Evolutionary conservation across 2,888 invertebrate genomes (phyloP).

Genomic region (Volucella bombylans): DNA sequence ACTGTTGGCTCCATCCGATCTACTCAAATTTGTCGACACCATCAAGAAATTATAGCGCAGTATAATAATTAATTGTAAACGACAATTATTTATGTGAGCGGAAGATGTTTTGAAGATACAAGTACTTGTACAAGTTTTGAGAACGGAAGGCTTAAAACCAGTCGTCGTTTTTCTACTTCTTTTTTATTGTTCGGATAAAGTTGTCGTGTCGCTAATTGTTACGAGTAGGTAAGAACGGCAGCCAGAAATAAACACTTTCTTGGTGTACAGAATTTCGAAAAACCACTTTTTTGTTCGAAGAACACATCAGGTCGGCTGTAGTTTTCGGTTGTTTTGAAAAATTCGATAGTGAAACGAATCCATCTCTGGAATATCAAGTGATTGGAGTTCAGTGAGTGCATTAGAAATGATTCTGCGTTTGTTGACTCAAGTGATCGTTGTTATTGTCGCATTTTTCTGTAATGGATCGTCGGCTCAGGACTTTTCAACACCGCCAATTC

Average conservation of each 20-base stretch:
- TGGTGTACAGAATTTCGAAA: no score
- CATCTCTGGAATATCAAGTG: no score
- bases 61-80: not conserved
- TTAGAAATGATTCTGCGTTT: conserved; percentile 19
- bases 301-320: no score
- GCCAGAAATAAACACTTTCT: no score
- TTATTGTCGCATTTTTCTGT: conserved; percentile 14
- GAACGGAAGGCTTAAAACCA: no score
- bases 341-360: no score
- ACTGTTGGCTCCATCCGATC: not conserved
- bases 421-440: not conserved
- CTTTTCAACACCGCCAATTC: conserved; percentile 20
- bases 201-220: no score
- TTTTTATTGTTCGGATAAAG: no score
- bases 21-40: not conserved
- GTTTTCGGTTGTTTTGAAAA: no score
- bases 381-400: not conserved
- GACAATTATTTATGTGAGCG: conserved; percentile 18
- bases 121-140: not conserved
- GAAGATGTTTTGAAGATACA: conserved; percentile 2
- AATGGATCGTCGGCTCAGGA: conserved; percentile 23
- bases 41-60: conserved; percentile 9
- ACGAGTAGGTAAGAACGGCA: no score
- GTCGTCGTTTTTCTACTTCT: no score
- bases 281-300: no score